Percentiles rank a stretch among this genome's conserved stretches.
These are phyloP conservation scores for Coleophora deauratella DNA, from an alignment of 2,888 invertebrate genomes.

Conservation along the genomic window DNA sequence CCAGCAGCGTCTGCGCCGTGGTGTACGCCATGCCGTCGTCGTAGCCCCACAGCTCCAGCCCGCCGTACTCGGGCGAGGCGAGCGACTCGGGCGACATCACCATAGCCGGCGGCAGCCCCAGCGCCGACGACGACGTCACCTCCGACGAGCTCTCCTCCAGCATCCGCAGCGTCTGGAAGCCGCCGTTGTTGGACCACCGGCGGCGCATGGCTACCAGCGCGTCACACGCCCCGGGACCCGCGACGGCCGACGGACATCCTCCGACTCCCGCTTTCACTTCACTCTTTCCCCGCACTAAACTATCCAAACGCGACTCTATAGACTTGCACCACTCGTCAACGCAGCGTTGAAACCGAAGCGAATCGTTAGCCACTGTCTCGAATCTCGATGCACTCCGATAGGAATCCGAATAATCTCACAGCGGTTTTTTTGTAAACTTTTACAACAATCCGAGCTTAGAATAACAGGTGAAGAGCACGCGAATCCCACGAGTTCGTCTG, in stretches of 20 bases:
- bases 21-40: conserved; percentile 69
- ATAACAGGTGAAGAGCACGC: conserved; percentile 53
- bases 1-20: conserved; percentile 57
- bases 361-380: conserved; percentile 46
- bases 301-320: conserved; percentile 55
- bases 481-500: conserved; percentile 43
- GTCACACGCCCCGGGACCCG: conserved; percentile 58
- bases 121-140: conserved; percentile 83
- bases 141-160: conserved; percentile 83
- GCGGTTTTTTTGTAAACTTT: conserved; percentile 32
- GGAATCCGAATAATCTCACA: conserved; percentile 21
- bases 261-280: conserved; percentile 63
- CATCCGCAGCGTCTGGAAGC: conserved; percentile 77
- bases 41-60: conserved; percentile 88
- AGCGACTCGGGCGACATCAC: conserved; percentile 85
- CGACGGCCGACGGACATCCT: conserved; percentile 61
- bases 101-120: conserved; percentile 81
- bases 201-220: conserved; percentile 79
- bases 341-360: conserved; percentile 49
- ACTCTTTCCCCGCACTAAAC: conserved; percentile 66
- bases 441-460: conserved; percentile 50
- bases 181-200: conserved; percentile 84
- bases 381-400: conserved; percentile 37
- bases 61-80: conserved; percentile 84
- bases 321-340: conserved; percentile 54